These are phyloP conservation scores for Achlya flavicornis DNA, from an alignment of 2,888 invertebrate genomes.

Conservation along the genomic window DNA sequence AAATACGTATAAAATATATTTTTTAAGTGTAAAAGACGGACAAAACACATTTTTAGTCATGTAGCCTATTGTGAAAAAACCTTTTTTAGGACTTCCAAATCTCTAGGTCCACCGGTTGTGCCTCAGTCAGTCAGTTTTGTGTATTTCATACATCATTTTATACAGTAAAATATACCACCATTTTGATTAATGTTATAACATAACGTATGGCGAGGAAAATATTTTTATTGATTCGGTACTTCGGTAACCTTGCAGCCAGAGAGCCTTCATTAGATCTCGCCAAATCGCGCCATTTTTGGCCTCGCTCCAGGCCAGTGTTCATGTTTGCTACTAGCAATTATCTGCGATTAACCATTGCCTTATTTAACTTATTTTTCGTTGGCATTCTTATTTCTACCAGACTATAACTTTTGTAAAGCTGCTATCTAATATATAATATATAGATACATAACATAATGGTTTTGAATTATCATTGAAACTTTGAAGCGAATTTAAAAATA, in stretches of 20 bases:
- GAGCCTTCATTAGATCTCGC: not conserved
- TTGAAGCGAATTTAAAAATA: constrained; percentile 25
- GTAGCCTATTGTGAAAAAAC: too few species aligned
- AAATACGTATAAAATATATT: too few species aligned
- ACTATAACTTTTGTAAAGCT: too few species aligned
- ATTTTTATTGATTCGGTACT: not conserved
- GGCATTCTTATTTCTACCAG: not conserved
- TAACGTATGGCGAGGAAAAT: not conserved
- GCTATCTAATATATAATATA: too few species aligned
- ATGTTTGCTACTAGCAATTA: constrained; percentile 5
- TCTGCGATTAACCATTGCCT: not conserved
- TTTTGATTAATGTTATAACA: too few species aligned
- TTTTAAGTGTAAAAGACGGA: too few species aligned
- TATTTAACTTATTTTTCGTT: not conserved
- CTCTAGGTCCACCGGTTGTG: too few species aligned
- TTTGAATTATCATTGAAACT: not conserved
- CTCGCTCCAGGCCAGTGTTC: not conserved
- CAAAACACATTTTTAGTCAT: too few species aligned
- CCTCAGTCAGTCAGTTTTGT: too few species aligned
- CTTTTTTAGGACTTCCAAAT: too few species aligned
- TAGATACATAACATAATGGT: not conserved
- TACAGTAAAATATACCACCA: too few species aligned
- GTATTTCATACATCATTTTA: too few species aligned
- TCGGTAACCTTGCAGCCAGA: not conserved
- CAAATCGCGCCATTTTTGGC: constrained; percentile 4